Conservation (phyloP, 2,888 invertebrate genomes). For the Drosophila bunnanda region DNA sequence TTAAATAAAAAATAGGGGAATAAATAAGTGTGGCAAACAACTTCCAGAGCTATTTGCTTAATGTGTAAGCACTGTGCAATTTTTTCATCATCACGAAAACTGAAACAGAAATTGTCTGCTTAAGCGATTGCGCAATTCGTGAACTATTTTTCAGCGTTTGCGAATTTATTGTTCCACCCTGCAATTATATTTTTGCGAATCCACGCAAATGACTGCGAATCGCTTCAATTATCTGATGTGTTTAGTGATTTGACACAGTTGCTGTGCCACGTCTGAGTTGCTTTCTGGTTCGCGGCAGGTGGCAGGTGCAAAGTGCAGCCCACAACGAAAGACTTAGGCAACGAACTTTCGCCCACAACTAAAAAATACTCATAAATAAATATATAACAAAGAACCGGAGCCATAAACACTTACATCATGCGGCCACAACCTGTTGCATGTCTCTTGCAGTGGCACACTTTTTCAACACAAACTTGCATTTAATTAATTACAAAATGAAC, state of each 20-base stretch:
- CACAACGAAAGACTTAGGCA: constrained; percentile 50
- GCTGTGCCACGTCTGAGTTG: constrained; percentile 64
- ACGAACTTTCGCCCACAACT: constrained; percentile 59
- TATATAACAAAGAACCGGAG: constrained; percentile 31
- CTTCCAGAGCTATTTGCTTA: constrained; percentile 64
- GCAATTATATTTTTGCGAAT: constrained; percentile 15
- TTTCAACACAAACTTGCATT: constrained; percentile 66
- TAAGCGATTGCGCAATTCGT: constrained; percentile 59
- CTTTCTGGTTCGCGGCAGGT: constrained; percentile 50
- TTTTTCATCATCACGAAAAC: constrained; percentile 49
- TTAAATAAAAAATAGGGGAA: constrained; percentile 36
- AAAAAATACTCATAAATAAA: constrained; percentile 1
- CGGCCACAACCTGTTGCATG: constrained; percentile 50
- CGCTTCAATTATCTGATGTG: constrained; percentile 47
- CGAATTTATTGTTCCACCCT: constrained; percentile 32
- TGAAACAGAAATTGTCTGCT: constrained; percentile 41
- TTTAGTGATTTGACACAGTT: constrained; percentile 49
- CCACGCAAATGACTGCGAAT: constrained; percentile 49
- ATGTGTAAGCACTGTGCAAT: constrained; percentile 72
- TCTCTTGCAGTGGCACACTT: constrained; percentile 70
- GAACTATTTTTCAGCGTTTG: constrained; percentile 58
- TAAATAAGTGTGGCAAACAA: constrained; percentile 59
- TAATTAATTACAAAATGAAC: constrained; percentile 72
- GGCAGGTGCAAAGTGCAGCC: constrained; percentile 66
- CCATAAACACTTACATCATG: constrained; percentile 68